Percentiles rank a stretch among this genome's conserved stretches.
These are phyloP conservation scores for Avahi laniger DNA, from an alignment of 2,797 vertebrate species.

Conservation along the genomic window DNA sequence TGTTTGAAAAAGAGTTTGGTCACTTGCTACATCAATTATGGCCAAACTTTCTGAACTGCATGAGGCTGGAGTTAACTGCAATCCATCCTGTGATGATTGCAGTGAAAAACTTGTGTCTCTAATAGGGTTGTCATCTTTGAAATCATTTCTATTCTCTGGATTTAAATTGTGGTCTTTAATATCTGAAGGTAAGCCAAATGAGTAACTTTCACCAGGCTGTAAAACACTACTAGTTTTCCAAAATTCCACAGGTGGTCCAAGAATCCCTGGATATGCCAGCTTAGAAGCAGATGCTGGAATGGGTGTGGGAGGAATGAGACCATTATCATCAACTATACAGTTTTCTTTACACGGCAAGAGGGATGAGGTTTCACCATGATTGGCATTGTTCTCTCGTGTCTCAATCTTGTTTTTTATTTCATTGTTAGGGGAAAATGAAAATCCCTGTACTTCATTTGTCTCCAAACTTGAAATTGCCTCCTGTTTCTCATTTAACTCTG, in stretches of 20 bases:
- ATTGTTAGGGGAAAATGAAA: slow-evolving; percentile 50
- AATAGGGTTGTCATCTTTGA: slow-evolving; percentile 70
- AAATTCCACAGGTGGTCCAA: slow-evolving; percentile 82
- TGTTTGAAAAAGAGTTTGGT: slow-evolving; percentile 91
- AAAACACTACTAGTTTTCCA: slow-evolving; percentile 31
- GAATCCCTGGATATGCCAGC: slow-evolving; percentile 77
- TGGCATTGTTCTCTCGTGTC: neutral
- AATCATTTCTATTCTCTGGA: slow-evolving; percentile 18
- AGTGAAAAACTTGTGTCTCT: slow-evolving; percentile 86
- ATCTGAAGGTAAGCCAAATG: slow-evolving; percentile 21
- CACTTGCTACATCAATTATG: slow-evolving; percentile 95
- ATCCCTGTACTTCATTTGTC: slow-evolving; percentile 39
- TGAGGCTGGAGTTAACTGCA: slow-evolving; percentile 73
- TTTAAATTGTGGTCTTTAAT: slow-evolving; percentile 28
- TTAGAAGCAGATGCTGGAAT: slow-evolving; percentile 81
- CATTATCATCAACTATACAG: slow-evolving; percentile 65
- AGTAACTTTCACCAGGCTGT: slow-evolving; percentile 30
- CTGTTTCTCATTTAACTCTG: slow-evolving; percentile 67
- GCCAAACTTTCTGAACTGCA: slow-evolving; percentile 88
- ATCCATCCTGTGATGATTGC: slow-evolving; percentile 88
- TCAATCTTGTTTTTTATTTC: slow-evolving; percentile 64
- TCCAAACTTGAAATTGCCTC: slow-evolving; percentile 56
- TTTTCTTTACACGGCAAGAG: slow-evolving; percentile 45
- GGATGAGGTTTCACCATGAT: neutral
- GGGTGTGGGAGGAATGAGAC: slow-evolving; percentile 88